Evolutionary conservation across 1,140 invertebrate genomes (phyloP).

Genomic region (Camponotus vicinus): DNA sequence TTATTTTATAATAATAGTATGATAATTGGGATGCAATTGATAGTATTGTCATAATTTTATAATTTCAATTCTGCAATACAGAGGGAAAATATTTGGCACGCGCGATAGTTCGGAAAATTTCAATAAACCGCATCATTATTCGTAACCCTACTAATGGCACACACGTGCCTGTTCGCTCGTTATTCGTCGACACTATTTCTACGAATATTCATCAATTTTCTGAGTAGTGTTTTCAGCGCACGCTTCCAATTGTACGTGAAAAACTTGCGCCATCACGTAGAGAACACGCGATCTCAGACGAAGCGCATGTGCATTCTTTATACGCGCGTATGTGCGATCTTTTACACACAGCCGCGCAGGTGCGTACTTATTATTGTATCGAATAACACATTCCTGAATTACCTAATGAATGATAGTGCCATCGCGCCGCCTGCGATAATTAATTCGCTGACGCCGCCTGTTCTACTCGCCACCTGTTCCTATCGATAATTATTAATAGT

Average conservation of each 20-base stretch:
- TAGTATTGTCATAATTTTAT: too few relatives aligned
- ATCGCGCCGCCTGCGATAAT: conserved; percentile 41
- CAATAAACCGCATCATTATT: too few relatives aligned
- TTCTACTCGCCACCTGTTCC: background rate
- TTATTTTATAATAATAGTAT: too few relatives aligned
- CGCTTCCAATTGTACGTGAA: background rate
- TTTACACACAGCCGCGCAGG: conserved; percentile 26
- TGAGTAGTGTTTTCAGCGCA: background rate
- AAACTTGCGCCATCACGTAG: background rate
- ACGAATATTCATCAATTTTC: background rate
- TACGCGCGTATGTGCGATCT: background rate
- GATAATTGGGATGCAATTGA: too few relatives aligned
- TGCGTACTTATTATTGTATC: background rate
- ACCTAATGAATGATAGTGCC: conserved; percentile 53
- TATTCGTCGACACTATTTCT: background rate
- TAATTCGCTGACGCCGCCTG: conserved; percentile 25
- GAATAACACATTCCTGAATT: conserved; percentile 48
- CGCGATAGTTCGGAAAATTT: too few relatives aligned
- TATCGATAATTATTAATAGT: conserved; percentile 41
- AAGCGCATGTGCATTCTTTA: background rate
- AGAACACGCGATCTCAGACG: background rate
- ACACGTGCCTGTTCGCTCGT: background rate
- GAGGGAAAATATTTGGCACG: too few relatives aligned
- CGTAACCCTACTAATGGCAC: background rate
- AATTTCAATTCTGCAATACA: too few relatives aligned